phyloP scores from a whole-genome alignment of 2,888 invertebrate species.

The Leucoma salicis region DNA sequence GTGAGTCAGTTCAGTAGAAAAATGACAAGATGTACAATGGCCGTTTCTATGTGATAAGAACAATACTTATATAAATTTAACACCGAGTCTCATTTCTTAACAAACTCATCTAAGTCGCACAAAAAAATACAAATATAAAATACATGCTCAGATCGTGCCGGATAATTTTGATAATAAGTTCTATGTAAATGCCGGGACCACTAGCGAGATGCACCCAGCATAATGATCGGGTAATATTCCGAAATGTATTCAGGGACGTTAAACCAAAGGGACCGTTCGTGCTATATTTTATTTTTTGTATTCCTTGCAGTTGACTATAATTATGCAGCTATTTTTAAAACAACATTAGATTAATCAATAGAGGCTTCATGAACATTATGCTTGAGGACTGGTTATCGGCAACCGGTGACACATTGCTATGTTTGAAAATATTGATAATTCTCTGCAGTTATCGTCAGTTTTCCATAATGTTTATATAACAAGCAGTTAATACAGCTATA shows the following conservation, averaged over 20 bases:
- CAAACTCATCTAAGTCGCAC: constrained; percentile 24
- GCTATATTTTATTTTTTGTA: constrained; percentile 57
- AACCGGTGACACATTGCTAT: constrained; percentile 23
- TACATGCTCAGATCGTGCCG: constrained; percentile 36
- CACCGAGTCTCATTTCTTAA: constrained; percentile 3
- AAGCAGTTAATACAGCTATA: not conserved
- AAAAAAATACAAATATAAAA: constrained; percentile 31
- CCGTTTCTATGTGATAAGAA: not conserved
- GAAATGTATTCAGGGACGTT: constrained; percentile 50
- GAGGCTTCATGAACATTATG: constrained; percentile 45
- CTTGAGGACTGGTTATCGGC: constrained; percentile 21
- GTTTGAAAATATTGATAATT: constrained; percentile 10
- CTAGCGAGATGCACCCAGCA: constrained; percentile 37
- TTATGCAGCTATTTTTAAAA: constrained; percentile 60
- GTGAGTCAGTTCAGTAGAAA: too few relatives aligned
- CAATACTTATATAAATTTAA: not conserved
- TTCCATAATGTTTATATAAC: constrained; percentile 4
- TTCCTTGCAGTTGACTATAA: constrained; percentile 53
- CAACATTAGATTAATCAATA: constrained; percentile 57
- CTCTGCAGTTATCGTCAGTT: not conserved
- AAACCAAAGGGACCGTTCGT: constrained; percentile 36
- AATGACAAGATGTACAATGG: not conserved
- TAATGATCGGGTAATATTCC: constrained; percentile 48
- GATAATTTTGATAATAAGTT: constrained; percentile 43
- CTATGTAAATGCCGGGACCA: constrained; percentile 49